Evolutionary conservation across 2,113 vertebrate species (phyloP), one percentile per base, ranked within the genome.

Genomic region (Vulpes ferrilata): DNA sequence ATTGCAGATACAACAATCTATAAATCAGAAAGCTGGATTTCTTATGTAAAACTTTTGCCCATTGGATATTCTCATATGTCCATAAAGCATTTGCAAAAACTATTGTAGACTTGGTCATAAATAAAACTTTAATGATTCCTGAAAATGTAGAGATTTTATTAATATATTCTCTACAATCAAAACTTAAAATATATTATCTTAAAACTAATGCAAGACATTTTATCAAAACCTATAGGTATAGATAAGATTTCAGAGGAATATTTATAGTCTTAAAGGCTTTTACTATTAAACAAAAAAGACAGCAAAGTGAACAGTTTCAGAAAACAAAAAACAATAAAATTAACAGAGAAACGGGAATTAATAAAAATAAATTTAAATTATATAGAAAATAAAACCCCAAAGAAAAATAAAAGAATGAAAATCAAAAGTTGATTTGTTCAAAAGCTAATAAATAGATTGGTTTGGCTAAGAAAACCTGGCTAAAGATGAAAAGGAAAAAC

Each of bases 171-270:
- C 25, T 87, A 65, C 9, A 81, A 53, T 19, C 30, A 22, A 64
- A 92, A 81, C 15, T 67, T 55, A 87, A 86, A 90, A 53, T 9
- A 65, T 19, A 27, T 64, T 76, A 90, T 55, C 3, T 93, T 91
- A 83, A 92, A 69, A 59, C 92, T 78, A 76, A 94, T 48, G 67
- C 67, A 88, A 95, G n/a, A 86, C 0, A 64, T 57, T 90, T 92
- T 53, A 78, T 76, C 1, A 27, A 86, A 94, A 90, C 5, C 1
- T 67, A 38, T 13, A 51, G 11, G 43, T 79, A 71, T 0, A 86
- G 17, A 62, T 78, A 94, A 93, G 43, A 73, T 78, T 23, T 59
- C 43, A 79, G 43, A 92, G n/a, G 53, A 82, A 65, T 86, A 73
- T 79, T 48, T 85, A 32, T 57, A 81, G 13, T 35, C 23, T n/a